Conservation (phyloP, 92 coral and sea anemone species). For the Montipora capitata region DNA sequence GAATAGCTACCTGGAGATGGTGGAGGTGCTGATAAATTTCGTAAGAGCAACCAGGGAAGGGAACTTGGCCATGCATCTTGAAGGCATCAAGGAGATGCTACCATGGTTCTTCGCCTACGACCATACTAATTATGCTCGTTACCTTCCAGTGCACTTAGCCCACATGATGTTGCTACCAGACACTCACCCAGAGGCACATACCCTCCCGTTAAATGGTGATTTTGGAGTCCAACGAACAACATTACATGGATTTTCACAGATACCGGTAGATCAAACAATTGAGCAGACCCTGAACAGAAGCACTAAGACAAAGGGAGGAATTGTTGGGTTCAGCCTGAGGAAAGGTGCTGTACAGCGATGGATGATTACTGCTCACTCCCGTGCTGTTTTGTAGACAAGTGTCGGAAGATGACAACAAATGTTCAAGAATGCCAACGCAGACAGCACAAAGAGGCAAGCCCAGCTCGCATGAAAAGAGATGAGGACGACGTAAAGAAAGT, state of each 20-base stretch:
- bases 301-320: constrained; percentile 82
- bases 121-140: constrained; percentile 76
- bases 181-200: constrained; percentile 76
- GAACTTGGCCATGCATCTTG: constrained; percentile 72
- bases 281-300: constrained; percentile 79
- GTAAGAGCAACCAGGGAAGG: constrained; percentile 72
- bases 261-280: constrained; percentile 78
- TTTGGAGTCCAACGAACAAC: constrained; percentile 76
- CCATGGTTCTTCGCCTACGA: constrained; percentile 80
- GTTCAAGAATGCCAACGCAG: constrained; percentile 26
- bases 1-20: constrained; percentile 75
- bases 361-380: constrained; percentile 78
- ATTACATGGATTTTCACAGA: constrained; percentile 64
- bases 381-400: constrained; percentile 76
- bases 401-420: constrained; percentile 60
- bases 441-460: constrained; percentile 72
- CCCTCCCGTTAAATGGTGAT: constrained; percentile 66
- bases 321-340: constrained; percentile 75
- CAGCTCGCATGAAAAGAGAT: constrained; percentile 64
- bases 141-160: constrained; percentile 65
- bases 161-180: constrained; percentile 67
- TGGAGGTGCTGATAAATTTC: constrained; percentile 49
- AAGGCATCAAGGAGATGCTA: constrained; percentile 65
- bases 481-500: constrained; percentile 78
- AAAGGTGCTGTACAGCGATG: constrained; percentile 82